Base-by-base conservation (phyloP, 2,888 invertebrate genomes). In the Alloplasta piceator region DNA sequence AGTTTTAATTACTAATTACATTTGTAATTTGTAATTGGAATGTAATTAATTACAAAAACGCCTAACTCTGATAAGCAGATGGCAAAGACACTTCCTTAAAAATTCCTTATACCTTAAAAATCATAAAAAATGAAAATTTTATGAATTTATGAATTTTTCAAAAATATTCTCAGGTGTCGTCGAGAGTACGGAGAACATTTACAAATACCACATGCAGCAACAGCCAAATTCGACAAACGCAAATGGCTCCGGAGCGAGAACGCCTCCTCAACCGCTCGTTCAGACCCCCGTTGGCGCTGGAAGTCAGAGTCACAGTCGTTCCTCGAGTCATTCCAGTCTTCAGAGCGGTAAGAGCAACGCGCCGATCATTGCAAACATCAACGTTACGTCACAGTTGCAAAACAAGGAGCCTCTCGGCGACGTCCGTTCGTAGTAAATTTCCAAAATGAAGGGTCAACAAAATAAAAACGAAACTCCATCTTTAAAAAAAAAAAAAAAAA, bases 161-260 rank as follows among this genome's bases (percentile, higher is more conserved):
- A 41, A 58, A 83, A 41, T 70, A 93, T 94, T 26, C 43, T 93
- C 94, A 93, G 97, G 97, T 60, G 96, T 97, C 63, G 96, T 97
- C 9, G 96, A 96, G 88, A 96, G 96, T 84, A 97, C 97, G 0
- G 95, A 96, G 88, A 96, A 96, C 88, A 95, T 96, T 86, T 95
- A 96, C 93, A 95, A 96, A 92, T 94, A 96, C 92, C 97, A 97
- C 89, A 97, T 97, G 96, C 97, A 97, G 92, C 92, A 96, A 80
- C 94, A 94, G 76, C 94, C 94, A 67, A 94, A 94, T 81, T 92
- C 93, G 41, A 93, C 93, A 72, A 93, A 93, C 71, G 92, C 87
- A 74, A 92, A 92, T 75, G 91, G 94, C 74, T 94, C 94, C 4
- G 94, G 94, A 5, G 94, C 94, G 46, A 94, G 95, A 89, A 94